Percentiles rank a stretch among this genome's conserved stretches.
Conservation (phyloP, 2,113 vertebrate species). For the Toxotes jaculatrix region DNA sequence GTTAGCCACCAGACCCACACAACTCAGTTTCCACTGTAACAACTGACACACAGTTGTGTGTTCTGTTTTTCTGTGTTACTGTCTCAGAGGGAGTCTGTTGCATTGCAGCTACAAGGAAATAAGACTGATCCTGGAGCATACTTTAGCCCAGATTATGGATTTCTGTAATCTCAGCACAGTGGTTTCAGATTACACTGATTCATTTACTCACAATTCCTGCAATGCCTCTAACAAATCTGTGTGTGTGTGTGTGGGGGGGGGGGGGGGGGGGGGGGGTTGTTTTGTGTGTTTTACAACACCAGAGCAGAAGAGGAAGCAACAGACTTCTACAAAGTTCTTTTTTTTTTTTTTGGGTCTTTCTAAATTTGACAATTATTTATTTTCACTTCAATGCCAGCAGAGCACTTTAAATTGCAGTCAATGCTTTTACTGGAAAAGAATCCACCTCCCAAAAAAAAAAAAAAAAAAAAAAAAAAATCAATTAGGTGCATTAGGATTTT, state of each 20-base stretch:
- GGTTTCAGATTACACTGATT: slow-evolving; percentile 71
- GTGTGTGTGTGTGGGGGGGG: neutral
- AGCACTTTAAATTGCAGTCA: slow-evolving; percentile 55
- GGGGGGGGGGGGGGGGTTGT: no score
- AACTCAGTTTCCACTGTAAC: no score
- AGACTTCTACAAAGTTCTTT: neutral
- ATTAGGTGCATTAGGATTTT: slow-evolving; percentile 66
- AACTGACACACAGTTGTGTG: no score
- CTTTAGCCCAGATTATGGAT: slow-evolving; percentile 70
- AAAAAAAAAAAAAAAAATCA: slow-evolving; percentile 55
- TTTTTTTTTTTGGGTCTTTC: neutral
- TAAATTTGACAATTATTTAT: neutral
- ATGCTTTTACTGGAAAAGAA: slow-evolving; percentile 62
- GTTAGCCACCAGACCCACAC: no score
- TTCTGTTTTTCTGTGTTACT: slow-evolving; percentile 2
- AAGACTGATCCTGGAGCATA: slow-evolving; percentile 57
- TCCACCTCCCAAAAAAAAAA: neutral
- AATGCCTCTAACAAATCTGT: neutral
- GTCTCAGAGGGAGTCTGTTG: slow-evolving; percentile 8
- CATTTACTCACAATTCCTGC: slow-evolving; percentile 51
- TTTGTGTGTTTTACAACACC: neutral
- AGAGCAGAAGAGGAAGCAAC: neutral
- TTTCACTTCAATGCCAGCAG: slow-evolving; percentile 32
- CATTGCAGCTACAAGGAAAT: slow-evolving; percentile 34
- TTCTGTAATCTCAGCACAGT: slow-evolving; percentile 76